Evolutionary conservation across 2,888 invertebrate genomes (phyloP), one percentile per base, ranked within the genome.

Genomic region (Dimorphilus gyrociliatus): DNA sequence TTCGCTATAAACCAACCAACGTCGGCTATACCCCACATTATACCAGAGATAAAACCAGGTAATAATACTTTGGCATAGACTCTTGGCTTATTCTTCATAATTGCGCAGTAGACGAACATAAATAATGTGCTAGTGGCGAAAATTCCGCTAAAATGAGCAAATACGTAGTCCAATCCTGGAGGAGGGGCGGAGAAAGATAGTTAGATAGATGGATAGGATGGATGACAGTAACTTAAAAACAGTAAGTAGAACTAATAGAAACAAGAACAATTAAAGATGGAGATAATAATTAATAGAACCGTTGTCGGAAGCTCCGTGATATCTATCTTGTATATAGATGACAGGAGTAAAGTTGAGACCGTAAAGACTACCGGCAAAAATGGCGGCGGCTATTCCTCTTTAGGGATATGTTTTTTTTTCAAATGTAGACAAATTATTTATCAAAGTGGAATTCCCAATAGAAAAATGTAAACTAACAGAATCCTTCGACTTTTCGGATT

Each of bases 1-100:
- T 68, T 68, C 16, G 68, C 67, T 10, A 68, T 45, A 46, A 68
- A 66, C 53, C 65, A 69, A 19, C 53, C 47, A 4, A 56, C 45
- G n/a, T 63, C 60, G 14, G 64, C 68, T 5, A 64, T 39, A 3
- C 52, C 60, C 67, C 68, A 68, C 52, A 68, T 53, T 6, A 58
- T 25, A 1, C 68, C 68, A 3, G 63, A 56, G n/a, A 57, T 36
- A 23, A 64, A 41, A 5, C 60, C 61, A 2, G 67, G 68, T 16
- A 67, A 42, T 23, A 61, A 53, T n/a, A 53, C 52, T 15, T 47
- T 41, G 1, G 58, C 53, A 33, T 59, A 60, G n/a, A 67, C 45
- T 30, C 42, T 41, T 1, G 66, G 66, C 21, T 48, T 44, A 44
- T 64, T 66, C 31, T 46, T 41, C 43, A 47, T 55, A 34, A 46